phyloP scores from a whole-genome alignment of 2,888 invertebrate species.

The Oligia strigilis region DNA sequence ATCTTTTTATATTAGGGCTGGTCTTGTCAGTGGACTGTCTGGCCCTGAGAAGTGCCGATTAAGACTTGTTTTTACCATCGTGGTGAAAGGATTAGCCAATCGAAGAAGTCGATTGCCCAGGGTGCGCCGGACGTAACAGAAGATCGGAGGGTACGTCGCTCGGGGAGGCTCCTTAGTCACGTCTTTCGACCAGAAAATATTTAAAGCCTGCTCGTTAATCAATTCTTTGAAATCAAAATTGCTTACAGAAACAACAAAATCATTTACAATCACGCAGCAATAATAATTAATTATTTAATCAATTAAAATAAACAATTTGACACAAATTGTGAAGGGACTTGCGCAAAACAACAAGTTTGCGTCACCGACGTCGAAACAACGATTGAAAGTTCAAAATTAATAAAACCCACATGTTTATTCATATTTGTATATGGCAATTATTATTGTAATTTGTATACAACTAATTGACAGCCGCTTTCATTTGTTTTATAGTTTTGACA shows the following conservation, averaged over 20 bases:
- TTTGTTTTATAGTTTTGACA: conserved; percentile 48
- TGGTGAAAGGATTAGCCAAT: no score
- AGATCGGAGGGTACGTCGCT: no score
- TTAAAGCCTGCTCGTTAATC: neutral
- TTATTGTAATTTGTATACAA: conserved; percentile 15
- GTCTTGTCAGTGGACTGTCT: no score
- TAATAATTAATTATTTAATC: conserved; percentile 11
- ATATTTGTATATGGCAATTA: conserved; percentile 47
- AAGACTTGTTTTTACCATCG: no score
- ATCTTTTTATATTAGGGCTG: no score
- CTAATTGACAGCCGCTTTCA: conserved; percentile 50
- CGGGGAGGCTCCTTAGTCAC: no score
- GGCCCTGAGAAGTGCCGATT: no score
- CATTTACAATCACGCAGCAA: conserved; percentile 11
- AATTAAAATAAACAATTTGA: conserved; percentile 29
- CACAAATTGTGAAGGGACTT: conserved; percentile 17
- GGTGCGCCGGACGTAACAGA: no score
- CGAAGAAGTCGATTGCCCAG: no score
- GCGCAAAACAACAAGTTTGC: conserved; percentile 35
- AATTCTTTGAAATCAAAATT: conserved; percentile 8
- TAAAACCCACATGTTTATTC: conserved; percentile 38
- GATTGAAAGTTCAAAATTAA: conserved; percentile 49
- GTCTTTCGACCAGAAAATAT: neutral
- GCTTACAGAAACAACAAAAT: conserved; percentile 10
- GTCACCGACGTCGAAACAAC: conserved; percentile 19